Evolutionary conservation across 2,113 vertebrate genomes (phyloP).

Genomic region (Fukomys damarensis): DNA sequence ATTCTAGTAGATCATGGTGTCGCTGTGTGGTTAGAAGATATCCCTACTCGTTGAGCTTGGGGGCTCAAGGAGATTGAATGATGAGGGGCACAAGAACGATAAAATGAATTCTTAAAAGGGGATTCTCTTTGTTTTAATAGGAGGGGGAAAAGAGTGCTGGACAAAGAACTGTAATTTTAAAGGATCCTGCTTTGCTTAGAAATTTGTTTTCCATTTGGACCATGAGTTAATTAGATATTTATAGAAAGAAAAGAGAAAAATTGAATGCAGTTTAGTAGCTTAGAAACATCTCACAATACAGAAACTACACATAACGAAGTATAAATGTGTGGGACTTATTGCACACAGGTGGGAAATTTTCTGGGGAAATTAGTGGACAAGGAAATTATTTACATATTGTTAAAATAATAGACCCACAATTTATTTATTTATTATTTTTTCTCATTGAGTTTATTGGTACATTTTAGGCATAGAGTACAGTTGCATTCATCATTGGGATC

Average conservation of each 20-base stretch:
- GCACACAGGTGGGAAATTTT: neutral
- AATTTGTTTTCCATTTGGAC: neutral
- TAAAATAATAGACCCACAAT: neutral
- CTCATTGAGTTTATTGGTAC: too few relatives aligned
- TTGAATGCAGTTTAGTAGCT: neutral
- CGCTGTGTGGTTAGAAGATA: neutral
- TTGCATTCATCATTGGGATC: too few relatives aligned
- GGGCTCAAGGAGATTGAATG: neutral
- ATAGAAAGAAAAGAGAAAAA: constrained; percentile 5
- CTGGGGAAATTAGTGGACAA: neutral
- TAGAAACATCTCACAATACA: neutral
- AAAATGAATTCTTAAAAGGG: neutral
- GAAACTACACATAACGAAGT: neutral
- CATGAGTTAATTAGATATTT: neutral
- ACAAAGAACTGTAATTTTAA: neutral
- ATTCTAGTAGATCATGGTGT: neutral
- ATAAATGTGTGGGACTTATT: neutral
- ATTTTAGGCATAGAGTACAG: too few relatives aligned
- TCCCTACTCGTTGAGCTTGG: neutral
- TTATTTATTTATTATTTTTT: neutral
- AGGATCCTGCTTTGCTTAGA: neutral
- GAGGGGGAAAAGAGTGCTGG: neutral
- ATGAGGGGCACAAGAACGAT: neutral
- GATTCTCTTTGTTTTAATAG: neutral
- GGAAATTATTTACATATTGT: neutral